These are phyloP conservation scores for Cephalopachus bancanus DNA, from an alignment of 2,797 vertebrate species.

Conservation along the genomic window DNA sequence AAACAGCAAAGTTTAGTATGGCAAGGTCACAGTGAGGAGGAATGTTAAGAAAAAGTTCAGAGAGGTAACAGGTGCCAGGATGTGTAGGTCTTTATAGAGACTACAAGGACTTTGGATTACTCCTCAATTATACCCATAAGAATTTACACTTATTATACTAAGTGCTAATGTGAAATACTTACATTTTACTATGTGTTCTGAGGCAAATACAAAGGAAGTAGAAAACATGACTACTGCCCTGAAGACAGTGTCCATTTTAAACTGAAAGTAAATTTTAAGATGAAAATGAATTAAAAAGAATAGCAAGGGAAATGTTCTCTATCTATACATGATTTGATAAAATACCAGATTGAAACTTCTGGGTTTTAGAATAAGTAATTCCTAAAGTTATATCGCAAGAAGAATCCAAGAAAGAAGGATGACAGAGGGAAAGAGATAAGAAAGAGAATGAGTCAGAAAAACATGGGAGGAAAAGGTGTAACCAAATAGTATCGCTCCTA, in stretches of 20 bases:
- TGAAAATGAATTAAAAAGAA: constrained; percentile 51
- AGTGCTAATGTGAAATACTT: neutral
- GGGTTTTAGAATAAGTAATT: neutral
- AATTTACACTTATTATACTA: neutral
- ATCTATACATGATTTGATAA: neutral
- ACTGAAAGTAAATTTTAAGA: constrained; percentile 30
- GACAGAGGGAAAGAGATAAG: neutral
- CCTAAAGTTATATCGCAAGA: constrained; percentile 1
- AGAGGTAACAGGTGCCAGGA: neutral
- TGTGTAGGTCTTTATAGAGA: neutral
- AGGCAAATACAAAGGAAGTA: constrained; percentile 15
- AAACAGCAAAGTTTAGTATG: neutral
- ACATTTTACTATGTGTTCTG: neutral
- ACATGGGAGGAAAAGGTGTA: neutral
- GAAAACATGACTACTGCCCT: neutral
- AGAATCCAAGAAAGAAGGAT: neutral
- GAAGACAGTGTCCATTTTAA: neutral
- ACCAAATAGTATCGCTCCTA: neutral
- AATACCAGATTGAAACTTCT: neutral
- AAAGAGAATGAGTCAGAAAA: constrained; percentile 30
- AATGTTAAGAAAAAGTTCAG: neutral
- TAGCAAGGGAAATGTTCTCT: neutral
- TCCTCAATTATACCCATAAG: neutral
- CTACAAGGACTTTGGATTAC: neutral
- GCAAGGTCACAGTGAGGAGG: neutral